Evolutionary conservation across 2,888 invertebrate genomes (phyloP), one percentile per base, ranked within the genome.

Genomic region (Metalampra italica): DNA sequence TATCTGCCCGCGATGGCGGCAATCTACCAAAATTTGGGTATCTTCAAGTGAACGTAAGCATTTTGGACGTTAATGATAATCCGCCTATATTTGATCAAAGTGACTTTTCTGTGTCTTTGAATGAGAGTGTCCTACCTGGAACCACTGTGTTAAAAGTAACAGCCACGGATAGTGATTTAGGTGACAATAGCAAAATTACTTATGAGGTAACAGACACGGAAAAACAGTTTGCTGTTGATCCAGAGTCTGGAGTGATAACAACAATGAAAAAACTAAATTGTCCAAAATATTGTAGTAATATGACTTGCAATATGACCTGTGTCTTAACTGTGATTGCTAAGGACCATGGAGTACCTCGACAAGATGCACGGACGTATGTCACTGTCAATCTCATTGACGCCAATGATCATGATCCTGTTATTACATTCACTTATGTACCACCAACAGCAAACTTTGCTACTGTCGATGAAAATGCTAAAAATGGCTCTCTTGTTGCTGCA

Each of bases 21-120:
- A 92, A 87, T 57, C 95, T 96, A 29, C 93, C 96, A 0, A 93
- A 94, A 64, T 92, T 93, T 69, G 97, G 97, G 39, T 97, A 94
- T 75, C 90, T 97, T 43, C 93, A 95, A 88, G 97, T 98, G 39
- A 97, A 97, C 78, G 96, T 98, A 12, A 94, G 96, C 46, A 95
- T 98, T 54, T 88, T 97, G 58, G 97, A 98, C 81, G 97, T 97
- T 7, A 98, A 98, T 75, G 98, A 98, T 75, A 97, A 97, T 83
- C 97, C 97, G 11, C 97, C 97, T 36, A 95, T 97, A 60, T 97
- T 97, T 72, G 97, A 96, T 80, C 97, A 97, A 76, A 97, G 97
- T 86, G 97, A 98, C 76, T 98, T 98, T 81, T 95, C 94, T 50
- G 97, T 97, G 0, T 95, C 95, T 40, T 78, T 98, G 45, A 98